Evolutionary conservation across 2,113 vertebrate species (phyloP).

Genomic region (Eretmochelys imbricata): DNA sequence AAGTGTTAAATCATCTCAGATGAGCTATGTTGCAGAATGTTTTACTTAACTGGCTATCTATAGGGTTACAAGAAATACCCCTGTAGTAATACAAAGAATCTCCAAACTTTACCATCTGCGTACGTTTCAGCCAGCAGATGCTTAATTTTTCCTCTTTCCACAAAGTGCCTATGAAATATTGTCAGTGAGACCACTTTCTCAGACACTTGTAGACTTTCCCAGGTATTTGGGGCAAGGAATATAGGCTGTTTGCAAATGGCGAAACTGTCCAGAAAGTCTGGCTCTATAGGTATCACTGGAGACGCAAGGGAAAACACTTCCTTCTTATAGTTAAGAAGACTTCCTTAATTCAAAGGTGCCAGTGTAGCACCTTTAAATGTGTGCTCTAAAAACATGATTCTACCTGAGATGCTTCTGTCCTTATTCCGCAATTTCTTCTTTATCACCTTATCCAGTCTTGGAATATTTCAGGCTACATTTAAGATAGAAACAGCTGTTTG

Average conservation of each 20-base stretch:
- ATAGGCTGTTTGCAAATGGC: background rate
- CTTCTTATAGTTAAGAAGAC: background rate
- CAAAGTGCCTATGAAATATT: background rate
- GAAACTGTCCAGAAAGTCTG: background rate
- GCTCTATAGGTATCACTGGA: background rate
- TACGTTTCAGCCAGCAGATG: background rate
- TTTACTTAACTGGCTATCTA: background rate
- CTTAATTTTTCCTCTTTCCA: background rate
- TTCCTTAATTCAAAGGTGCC: background rate
- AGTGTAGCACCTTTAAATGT: background rate
- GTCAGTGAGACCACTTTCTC: background rate
- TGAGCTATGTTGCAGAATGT: background rate
- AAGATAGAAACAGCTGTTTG: background rate
- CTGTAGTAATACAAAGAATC: background rate
- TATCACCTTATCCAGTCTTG: background rate
- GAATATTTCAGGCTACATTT: background rate
- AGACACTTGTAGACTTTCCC: background rate
- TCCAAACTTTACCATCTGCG: background rate
- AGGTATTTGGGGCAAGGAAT: background rate
- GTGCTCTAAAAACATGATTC: background rate
- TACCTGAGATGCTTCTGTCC: background rate
- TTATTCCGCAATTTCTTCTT: background rate
- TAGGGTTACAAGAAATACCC: background rate
- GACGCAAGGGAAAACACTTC: background rate
- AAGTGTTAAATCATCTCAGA: background rate